Base-by-base conservation (phyloP, 2,113 vertebrate species). In the Rattus rattus region DNA sequence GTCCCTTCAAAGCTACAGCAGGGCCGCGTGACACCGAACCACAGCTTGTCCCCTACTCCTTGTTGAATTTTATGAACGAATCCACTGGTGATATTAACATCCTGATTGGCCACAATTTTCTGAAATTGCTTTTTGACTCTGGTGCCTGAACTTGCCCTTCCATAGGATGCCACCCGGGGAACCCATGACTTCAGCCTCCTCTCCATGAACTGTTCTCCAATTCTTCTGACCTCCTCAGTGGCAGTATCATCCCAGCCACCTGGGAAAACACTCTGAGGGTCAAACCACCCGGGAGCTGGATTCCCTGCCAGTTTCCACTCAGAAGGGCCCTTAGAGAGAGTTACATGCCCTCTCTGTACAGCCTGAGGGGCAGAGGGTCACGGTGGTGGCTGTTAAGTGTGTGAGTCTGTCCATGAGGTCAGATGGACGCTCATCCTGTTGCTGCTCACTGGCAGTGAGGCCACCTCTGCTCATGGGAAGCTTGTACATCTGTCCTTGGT, bases 61-160 rank as follows among this genome's bases (percentile, higher is more conserved):
- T 91, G n/a, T 33, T 95, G 91, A 88, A 88, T 96, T 85, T 81
- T 54, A 91, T 47, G 28, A 81, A 91, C 85, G 69, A 86, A 70
- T 80, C 83, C 81, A 92, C 11, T 59, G 80, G 81, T 52, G n/a
- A 96, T 49, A 88, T 92, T 88, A 85, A 92, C 89, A 36, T 89
- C 79, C 83, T 47, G 89, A 85, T 5, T 88, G 36, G 61, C 70
- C 81, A 63, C 63, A 56, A 72, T 84, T 89, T 70, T 22, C 83
- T 24, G 86, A 61, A 80, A 81, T 54, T n/a, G 33, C 49, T 76
- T 70, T 96, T 94, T 86, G 10, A 73, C 30, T 56, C 47, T 22
- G 39, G 56, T 54, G 56, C 54, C 39, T 47, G 79, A 59, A 90
- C 59, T 88, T 19, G 20, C 3, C 33, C 59, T 52, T 86, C 36